phyloP scores from a whole-genome alignment of 1,140 invertebrate genomes.

The Spodoptera frugiperda region DNA sequence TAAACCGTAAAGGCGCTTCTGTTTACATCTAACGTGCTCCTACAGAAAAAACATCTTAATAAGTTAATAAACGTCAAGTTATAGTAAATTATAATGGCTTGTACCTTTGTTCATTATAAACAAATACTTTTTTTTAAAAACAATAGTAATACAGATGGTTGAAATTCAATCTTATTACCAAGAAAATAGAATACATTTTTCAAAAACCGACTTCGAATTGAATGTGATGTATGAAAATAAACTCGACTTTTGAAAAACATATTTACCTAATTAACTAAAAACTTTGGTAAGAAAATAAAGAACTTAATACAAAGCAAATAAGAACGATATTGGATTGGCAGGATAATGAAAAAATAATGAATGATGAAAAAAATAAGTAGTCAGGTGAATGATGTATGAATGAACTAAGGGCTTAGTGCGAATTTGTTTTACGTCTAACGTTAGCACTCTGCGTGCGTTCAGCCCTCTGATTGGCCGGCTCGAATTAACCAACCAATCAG shows the following conservation, averaged over 20 bases:
- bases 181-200: background rate
- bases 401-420: too few species aligned
- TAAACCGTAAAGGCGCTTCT: slow-evolving; percentile 33
- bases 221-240: slow-evolving; percentile 32
- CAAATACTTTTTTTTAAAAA: background rate
- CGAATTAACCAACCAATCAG: too few species aligned
- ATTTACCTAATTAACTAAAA: background rate
- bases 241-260: background rate
- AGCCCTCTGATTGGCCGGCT: too few species aligned
- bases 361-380: slow-evolving; percentile 30
- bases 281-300: background rate
- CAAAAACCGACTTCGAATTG: background rate
- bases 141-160: too few species aligned
- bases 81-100: slow-evolving; percentile 24
- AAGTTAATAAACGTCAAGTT: slow-evolving; percentile 42
- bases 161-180: too few species aligned
- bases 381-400: slow-evolving; percentile 6
- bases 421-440: too few species aligned
- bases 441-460: too few species aligned
- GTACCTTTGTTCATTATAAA: background rate
- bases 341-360: background rate
- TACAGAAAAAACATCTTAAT: slow-evolving; percentile 40
- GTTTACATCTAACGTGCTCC: slow-evolving; percentile 32
- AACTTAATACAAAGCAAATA: background rate
- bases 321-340: background rate